These are phyloP conservation scores for Drosophila busckii DNA, from an alignment of 1,140 invertebrate species.

Conservation along the genomic window DNA sequence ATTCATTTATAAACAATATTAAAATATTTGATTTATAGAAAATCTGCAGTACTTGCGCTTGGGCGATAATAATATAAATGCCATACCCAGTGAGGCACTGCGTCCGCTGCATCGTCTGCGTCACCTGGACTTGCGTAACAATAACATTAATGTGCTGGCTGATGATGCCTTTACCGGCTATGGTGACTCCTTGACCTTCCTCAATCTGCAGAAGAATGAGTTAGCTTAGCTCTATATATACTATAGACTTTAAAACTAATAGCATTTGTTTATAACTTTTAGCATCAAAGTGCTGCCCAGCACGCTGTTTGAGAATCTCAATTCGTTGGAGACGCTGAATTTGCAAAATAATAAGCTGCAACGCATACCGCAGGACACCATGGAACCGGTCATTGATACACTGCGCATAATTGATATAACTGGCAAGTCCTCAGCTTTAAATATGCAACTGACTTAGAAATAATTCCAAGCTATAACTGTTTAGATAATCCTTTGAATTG, in stretches of 20 bases:
- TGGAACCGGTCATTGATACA: slow-evolving; percentile 91
- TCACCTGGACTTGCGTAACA: slow-evolving; percentile 91
- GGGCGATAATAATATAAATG: slow-evolving; percentile 90
- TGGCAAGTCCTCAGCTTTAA: slow-evolving; percentile 81
- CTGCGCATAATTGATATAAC: slow-evolving; percentile 91
- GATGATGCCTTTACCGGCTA: slow-evolving; percentile 94
- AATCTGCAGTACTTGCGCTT: slow-evolving; percentile 92
- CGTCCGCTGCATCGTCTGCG: slow-evolving; percentile 89
- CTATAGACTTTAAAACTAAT: background rate
- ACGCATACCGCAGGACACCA: slow-evolving; percentile 91
- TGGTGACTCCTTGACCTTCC: slow-evolving; percentile 93
- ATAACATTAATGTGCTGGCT: slow-evolving; percentile 89
- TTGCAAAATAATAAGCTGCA: slow-evolving; percentile 92
- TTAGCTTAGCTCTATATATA: slow-evolving; percentile 80
- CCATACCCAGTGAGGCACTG: slow-evolving; percentile 89
- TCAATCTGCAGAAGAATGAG: slow-evolving; percentile 95
- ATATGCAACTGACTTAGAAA: background rate
- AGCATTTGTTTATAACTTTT: slow-evolving; percentile 36
- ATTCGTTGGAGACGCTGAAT: slow-evolving; percentile 92
- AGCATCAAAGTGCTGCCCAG: slow-evolving; percentile 89
- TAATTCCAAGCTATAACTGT: slow-evolving; percentile 36
- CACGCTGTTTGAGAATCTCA: slow-evolving; percentile 90
- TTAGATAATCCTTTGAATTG: slow-evolving; percentile 93
- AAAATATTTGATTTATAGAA: slow-evolving; percentile 80
- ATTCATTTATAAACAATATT: background rate